Evolutionary conservation across 2,888 invertebrate genomes (phyloP).

Genomic region (Octodonta nipae): DNA sequence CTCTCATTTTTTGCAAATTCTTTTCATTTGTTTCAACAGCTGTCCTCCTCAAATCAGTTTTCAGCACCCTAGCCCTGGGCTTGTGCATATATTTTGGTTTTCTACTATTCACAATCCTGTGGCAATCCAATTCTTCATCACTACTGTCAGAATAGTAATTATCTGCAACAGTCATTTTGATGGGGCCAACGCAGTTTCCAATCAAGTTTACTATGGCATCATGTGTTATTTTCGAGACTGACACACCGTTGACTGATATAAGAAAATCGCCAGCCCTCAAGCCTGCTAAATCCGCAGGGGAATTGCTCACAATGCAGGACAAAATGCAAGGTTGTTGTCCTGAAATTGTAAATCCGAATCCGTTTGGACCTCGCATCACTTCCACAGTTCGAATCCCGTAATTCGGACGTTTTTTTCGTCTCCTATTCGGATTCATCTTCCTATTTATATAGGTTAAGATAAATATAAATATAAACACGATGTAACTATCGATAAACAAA

Average conservation of each 20-base stretch:
- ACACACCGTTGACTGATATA: slow-evolving; percentile 80
- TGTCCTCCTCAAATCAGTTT: slow-evolving; percentile 14
- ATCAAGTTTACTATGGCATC: slow-evolving; percentile 87
- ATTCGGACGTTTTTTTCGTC: slow-evolving; percentile 57
- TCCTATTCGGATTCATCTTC: slow-evolving; percentile 46
- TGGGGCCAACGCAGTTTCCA: slow-evolving; percentile 69
- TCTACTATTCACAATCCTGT: slow-evolving; percentile 39
- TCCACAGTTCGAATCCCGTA: slow-evolving; percentile 73
- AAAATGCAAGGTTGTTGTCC: slow-evolving; percentile 92
- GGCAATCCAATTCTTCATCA: slow-evolving; percentile 55
- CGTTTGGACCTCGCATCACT: slow-evolving; percentile 71
- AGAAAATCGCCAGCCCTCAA: slow-evolving; percentile 84
- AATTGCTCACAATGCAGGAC: slow-evolving; percentile 80
- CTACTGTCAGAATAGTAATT: slow-evolving; percentile 77
- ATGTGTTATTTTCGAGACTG: slow-evolving; percentile 82
- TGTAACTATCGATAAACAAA: too few species aligned
- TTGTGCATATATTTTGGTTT: slow-evolving; percentile 50
- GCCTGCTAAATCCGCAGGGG: slow-evolving; percentile 83
- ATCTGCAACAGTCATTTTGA: slow-evolving; percentile 75
- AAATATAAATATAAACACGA: too few species aligned
- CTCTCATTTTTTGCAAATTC: slow-evolving; percentile 14
- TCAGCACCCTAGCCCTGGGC: slow-evolving; percentile 23
- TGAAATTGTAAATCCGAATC: slow-evolving; percentile 95
- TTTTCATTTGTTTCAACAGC: slow-evolving; percentile 15
- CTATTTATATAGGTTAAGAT: too few species aligned